Evolutionary conservation across 2,888 invertebrate genomes (phyloP).

Genomic region (Camponotus fellah): DNA sequence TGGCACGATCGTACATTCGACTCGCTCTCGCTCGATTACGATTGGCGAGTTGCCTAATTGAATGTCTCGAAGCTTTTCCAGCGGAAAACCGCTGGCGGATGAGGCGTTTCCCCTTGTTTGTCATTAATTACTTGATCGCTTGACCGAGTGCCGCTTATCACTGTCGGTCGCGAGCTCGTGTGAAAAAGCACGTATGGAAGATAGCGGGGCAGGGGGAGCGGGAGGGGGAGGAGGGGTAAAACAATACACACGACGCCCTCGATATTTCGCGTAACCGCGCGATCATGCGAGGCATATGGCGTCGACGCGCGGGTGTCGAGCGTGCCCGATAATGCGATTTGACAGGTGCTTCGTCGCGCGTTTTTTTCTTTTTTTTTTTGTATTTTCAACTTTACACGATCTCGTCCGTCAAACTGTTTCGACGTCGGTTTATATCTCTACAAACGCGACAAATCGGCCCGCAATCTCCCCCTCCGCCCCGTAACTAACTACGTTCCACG

Average conservation of each 20-base stretch:
- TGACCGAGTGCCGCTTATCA: conserved; percentile 64
- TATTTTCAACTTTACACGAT: conserved; percentile 66
- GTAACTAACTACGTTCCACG: background rate
- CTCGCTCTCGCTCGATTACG: conserved; percentile 61
- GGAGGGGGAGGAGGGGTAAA: background rate
- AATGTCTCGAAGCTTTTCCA: conserved; percentile 72
- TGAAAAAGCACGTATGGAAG: conserved; percentile 38
- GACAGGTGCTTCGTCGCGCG: conserved; percentile 69
- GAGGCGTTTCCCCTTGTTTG: conserved; percentile 57
- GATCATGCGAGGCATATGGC: conserved; percentile 48
- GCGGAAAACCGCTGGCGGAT: conserved; percentile 64
- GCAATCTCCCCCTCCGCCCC: background rate
- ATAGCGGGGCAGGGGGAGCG: too few species aligned
- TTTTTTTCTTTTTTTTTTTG: conserved; percentile 55
- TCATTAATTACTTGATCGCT: conserved; percentile 69
- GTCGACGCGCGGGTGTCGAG: conserved; percentile 33
- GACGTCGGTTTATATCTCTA: conserved; percentile 62
- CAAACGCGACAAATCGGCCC: conserved; percentile 35
- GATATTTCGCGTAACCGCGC: conserved; percentile 51
- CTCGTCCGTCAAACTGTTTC: conserved; percentile 64
- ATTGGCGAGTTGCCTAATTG: conserved; percentile 75
- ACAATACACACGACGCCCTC: conserved; percentile 14
- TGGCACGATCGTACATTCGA: conserved; percentile 66
- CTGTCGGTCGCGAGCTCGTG: conserved; percentile 20
- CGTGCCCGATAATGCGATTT: conserved; percentile 72